Conservation (phyloP, 2,113 vertebrate genomes). For the Nannospalax galili region DNA sequence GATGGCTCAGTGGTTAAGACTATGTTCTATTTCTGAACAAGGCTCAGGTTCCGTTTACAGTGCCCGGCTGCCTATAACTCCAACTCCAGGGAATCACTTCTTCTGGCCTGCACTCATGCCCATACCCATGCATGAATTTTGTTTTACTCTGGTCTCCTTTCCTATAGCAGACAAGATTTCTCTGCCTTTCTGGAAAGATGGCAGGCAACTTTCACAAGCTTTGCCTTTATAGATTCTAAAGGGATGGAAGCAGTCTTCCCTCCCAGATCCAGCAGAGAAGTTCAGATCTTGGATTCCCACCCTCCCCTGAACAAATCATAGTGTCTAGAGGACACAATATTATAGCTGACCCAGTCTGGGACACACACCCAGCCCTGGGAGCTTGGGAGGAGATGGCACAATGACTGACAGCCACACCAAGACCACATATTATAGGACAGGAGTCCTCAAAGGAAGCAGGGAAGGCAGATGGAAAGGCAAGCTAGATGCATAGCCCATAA, state of each 20-base stretch:
- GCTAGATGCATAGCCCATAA: background rate
- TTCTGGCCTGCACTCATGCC: no score
- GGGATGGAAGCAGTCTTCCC: background rate
- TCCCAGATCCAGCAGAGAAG: background rate
- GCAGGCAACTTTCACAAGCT: background rate
- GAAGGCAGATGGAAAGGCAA: background rate
- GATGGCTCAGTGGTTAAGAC: no score
- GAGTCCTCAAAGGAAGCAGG: background rate
- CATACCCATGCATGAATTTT: background rate
- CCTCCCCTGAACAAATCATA: background rate
- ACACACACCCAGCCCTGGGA: background rate
- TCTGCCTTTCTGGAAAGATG: background rate
- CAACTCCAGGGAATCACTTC: background rate
- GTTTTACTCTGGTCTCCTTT: background rate
- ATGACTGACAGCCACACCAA: background rate
- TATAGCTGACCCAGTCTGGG: background rate
- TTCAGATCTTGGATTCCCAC: background rate
- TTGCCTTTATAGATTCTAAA: background rate
- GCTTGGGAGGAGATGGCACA: background rate
- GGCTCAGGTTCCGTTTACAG: no score
- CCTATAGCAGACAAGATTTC: background rate
- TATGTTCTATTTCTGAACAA: no score
- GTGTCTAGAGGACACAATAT: background rate
- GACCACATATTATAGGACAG: slow-evolving; percentile 9
- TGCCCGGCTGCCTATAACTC: background rate